A percentile compares a stretch with the other conserved stretches of the same genome.
phyloP scores from a whole-genome alignment of 2,113 vertebrate species.

The Zeus faber region DNA sequence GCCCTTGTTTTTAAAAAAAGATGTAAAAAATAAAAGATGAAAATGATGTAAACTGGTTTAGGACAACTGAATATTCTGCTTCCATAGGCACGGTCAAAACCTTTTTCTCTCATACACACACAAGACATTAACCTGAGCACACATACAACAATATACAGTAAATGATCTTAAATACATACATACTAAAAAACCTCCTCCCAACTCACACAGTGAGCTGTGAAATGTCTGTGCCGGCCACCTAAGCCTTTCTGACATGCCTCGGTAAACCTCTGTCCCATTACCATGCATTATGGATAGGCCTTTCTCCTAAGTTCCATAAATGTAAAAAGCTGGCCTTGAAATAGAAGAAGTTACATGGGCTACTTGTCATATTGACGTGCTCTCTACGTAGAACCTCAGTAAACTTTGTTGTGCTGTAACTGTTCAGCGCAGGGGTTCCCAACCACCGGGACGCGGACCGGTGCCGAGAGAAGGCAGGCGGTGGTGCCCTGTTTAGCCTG shows the following conservation, averaged over 20 bases:
- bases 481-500: too few species aligned
- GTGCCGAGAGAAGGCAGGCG: too few species aligned
- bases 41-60: too few species aligned
- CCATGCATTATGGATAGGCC: conserved; percentile 58
- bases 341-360: conserved; percentile 40
- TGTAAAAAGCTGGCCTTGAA: conserved; percentile 56
- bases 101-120: background rate
- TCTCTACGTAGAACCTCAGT: conserved; percentile 8
- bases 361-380: conserved; percentile 28
- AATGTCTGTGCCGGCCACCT: conserved; percentile 33
- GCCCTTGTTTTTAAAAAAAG: background rate
- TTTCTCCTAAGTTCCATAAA: conserved; percentile 43
- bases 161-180: background rate
- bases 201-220: conserved; percentile 17
- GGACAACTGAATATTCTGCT: background rate
- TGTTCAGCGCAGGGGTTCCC: too few species aligned
- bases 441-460: too few species aligned
- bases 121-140: background rate
- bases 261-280: conserved; percentile 55
- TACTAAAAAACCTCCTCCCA: background rate
- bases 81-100: background rate
- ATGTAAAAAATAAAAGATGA: too few species aligned
- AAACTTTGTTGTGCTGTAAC: too few species aligned
- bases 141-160: background rate
- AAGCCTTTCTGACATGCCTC: conserved; percentile 40